phyloP scores from a whole-genome alignment of 2,888 invertebrate genomes.

The Dolichopus griseipennis region DNA sequence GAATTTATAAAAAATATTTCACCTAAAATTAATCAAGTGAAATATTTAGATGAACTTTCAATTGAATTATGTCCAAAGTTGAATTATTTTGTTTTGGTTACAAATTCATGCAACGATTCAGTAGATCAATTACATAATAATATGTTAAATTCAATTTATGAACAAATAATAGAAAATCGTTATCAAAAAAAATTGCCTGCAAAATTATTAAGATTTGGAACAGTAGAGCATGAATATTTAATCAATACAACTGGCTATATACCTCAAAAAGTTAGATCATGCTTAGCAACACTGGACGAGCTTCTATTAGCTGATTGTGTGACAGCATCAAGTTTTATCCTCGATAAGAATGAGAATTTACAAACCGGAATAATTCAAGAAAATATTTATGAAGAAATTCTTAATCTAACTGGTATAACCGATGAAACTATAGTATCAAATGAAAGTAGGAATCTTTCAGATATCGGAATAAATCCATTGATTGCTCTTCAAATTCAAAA shows the following conservation, averaged over 20 bases:
- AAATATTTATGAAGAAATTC: constrained; percentile 17
- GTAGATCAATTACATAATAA: constrained; percentile 90
- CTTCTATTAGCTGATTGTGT: not conserved
- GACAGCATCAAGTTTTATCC: not conserved
- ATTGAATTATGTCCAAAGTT: constrained; percentile 50
- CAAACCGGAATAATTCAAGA: constrained; percentile 9
- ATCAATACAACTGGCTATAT: not conserved
- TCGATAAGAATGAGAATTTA: not conserved
- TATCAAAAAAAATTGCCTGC: constrained; percentile 62
- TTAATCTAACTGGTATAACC: constrained; percentile 11
- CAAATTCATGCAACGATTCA: constrained; percentile 62
- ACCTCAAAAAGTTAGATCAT: not conserved
- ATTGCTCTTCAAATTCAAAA: not conserved
- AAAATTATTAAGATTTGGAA: constrained; percentile 85
- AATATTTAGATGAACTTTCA: constrained; percentile 61
- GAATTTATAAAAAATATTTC: constrained; percentile 39
- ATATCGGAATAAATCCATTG: not conserved
- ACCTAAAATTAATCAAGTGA: constrained; percentile 50
- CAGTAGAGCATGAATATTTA: not conserved
- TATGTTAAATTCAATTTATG: constrained; percentile 83
- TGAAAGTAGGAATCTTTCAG: constrained; percentile 12
- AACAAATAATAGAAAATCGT: constrained; percentile 72
- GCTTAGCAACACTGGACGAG: not conserved
- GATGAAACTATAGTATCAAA: constrained; percentile 19
- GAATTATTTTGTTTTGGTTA: constrained; percentile 80